Evolutionary conservation across 2,888 invertebrate genomes (phyloP), one percentile per base, ranked within the genome.

Genomic region (Crocallis elinguaria): DNA sequence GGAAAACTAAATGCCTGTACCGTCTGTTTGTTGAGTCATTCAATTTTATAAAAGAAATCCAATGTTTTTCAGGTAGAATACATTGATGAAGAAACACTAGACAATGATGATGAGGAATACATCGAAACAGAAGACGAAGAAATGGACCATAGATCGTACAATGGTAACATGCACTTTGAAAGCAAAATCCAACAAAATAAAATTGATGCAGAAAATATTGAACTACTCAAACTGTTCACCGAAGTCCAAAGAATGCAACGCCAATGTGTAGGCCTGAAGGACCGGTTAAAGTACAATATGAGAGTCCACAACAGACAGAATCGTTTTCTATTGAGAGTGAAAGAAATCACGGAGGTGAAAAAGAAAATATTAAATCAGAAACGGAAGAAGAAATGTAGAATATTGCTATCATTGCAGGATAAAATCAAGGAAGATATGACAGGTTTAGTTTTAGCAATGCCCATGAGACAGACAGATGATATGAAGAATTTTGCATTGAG

Each of bases 401-500:
- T 90, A 49, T 63, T 90, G 0, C 58, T 89, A 5, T 84, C 89
- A 0, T 60, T 90, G 49, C 88, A 89, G 46, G 91, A 91, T 64
- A 91, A 89, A 67, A 86, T 91, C 1, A 84, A 83, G 32, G 90
- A 90, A 33, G 91, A 90, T 42, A 79, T 82, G 0, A 86, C 80
- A 4, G 91, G 90, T 0, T 57, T 91, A 8, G 86, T 91, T 1
- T 62, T 91, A 48, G 89, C 90, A 0, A 89, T 91, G 91, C 91
- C 91, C 0, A 81, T 83, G 44, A 76, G 83, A 55, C 88, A 91
- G 27, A 89, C 91, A 0, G 88, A 89, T 6, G 91, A 91, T 49
- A 74, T 89, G 51, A 90, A 88, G 67, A 88, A 88, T 60, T 91
- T 91, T 46, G 84, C 90, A 0, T 67, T 91, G 14, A 88, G 86